Evolutionary conservation across 2,797 vertebrate genomes (phyloP).

Genomic region (Galago senegalensis): DNA sequence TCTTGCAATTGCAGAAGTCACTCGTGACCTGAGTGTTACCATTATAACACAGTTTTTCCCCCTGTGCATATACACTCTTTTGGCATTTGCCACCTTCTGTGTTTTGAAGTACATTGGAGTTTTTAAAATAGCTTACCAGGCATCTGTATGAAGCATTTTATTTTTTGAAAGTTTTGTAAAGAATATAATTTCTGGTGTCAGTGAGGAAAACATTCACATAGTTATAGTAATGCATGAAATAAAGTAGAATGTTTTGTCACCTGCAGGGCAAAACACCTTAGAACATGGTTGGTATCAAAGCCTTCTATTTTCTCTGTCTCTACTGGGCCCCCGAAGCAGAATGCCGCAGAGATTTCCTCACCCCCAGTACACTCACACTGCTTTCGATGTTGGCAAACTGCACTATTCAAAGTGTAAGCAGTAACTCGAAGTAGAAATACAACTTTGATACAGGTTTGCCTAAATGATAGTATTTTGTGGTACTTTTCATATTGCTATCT

Average conservation of each 20-base stretch:
- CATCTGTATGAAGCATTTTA: slow-evolving; percentile 39
- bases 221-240: neutral
- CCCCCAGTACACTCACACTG: accelerated
- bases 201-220: neutral
- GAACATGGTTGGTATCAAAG: neutral
- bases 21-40: no score
- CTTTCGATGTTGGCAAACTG: neutral
- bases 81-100: no score
- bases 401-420: neutral
- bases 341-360: neutral
- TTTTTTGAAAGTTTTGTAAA: slow-evolving; percentile 68
- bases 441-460: neutral
- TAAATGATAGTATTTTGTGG: neutral
- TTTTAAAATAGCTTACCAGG: slow-evolving; percentile 57
- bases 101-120: slow-evolving; percentile 40
- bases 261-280: neutral
- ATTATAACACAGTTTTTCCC: no score
- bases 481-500: neutral
- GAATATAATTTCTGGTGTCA: slow-evolving; percentile 29
- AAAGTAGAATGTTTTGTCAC: neutral
- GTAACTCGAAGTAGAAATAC: neutral
- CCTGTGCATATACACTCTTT: no score
- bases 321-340: neutral
- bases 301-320: neutral
- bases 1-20: no score